Percentiles rank a stretch among this genome's conserved stretches.
phyloP scores from a whole-genome alignment of 1,140 invertebrate genomes.

The Agrilus planipennis region DNA sequence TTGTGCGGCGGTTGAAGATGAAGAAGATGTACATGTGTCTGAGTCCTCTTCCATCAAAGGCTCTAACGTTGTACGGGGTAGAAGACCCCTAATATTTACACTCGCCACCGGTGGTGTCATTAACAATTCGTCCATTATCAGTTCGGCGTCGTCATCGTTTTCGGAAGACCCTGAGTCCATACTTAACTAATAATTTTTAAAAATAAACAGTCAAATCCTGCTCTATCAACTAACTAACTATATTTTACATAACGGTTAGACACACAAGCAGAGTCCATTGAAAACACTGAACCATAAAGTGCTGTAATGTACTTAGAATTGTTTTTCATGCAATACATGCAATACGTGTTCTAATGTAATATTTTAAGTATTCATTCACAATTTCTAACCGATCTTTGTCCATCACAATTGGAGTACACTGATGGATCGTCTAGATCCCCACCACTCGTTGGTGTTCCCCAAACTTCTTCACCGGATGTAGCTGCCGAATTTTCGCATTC shows the following conservation, averaged over 20 bases:
- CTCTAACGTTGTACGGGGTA: constrained; percentile 53
- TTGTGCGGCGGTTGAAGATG: constrained; percentile 31
- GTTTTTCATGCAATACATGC: no score
- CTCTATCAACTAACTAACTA: no score
- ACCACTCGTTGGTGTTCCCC: constrained; percentile 74
- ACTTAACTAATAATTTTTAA: constrained; percentile 24
- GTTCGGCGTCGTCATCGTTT: constrained; percentile 52
- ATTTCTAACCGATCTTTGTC: constrained; percentile 46
- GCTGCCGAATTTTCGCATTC: constrained; percentile 63
- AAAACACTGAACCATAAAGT: no score
- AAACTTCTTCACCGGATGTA: constrained; percentile 70
- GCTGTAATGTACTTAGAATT: no score
- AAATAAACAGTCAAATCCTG: no score
- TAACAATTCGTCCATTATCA: constrained; percentile 59
- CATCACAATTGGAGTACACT: constrained; percentile 50
- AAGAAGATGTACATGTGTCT: constrained; percentile 34
- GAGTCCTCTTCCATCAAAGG: constrained; percentile 56
- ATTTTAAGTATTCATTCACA: constrained; percentile 1
- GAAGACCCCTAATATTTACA: constrained; percentile 46
- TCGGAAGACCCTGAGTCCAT: constrained; percentile 46
- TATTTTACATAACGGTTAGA: no score
- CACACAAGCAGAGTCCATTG: no score
- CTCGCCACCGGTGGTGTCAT: constrained; percentile 57
- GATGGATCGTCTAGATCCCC: constrained; percentile 58
- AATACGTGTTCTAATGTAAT: no score